phyloP scores from a whole-genome alignment of 2,888 invertebrate genomes.

The Drosophila incognita region DNA sequence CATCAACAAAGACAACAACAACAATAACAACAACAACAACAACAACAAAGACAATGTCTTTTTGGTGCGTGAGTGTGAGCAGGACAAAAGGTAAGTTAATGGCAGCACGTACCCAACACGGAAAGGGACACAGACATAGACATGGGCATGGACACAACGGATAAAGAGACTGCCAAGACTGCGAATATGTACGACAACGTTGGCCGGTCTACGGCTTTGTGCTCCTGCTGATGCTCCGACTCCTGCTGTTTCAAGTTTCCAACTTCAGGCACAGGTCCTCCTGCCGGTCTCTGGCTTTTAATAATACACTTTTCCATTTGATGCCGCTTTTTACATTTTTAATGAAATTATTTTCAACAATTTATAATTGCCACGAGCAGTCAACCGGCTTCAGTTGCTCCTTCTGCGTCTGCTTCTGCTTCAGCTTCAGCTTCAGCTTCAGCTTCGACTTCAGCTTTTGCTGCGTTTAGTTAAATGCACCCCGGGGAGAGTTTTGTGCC shows the following conservation, averaged over 20 bases:
- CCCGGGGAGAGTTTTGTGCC: slow-evolving; percentile 70
- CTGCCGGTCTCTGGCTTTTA: slow-evolving; percentile 42
- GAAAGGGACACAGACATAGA: slow-evolving; percentile 1
- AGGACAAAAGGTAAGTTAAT: slow-evolving; percentile 63
- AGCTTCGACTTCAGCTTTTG: slow-evolving; percentile 9
- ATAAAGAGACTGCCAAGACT: slow-evolving; percentile 17
- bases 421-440: not conserved
- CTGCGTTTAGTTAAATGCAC: slow-evolving; percentile 73
- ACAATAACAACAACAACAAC: slow-evolving; percentile 21
- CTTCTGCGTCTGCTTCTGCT: slow-evolving; percentile 14
- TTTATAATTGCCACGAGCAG: slow-evolving; percentile 79
- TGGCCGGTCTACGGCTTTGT: slow-evolving; percentile 9
- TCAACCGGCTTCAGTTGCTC: slow-evolving; percentile 30
- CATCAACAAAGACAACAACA: slow-evolving; percentile 19
- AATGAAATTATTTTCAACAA: slow-evolving; percentile 81
- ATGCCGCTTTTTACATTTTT: slow-evolving; percentile 77
- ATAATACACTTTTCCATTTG: slow-evolving; percentile 65
- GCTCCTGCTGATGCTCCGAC: not conserved
- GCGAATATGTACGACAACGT: slow-evolving; percentile 37
- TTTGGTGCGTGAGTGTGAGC: slow-evolving; percentile 11
- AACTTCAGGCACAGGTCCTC: slow-evolving; percentile 3
- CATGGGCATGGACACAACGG: slow-evolving; percentile 13
- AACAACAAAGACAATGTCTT: slow-evolving; percentile 42
- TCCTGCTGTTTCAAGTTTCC: slow-evolving; percentile 4
- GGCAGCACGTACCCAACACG: slow-evolving; percentile 58